Evolutionary conservation across 1,140 invertebrate species (phyloP).

Genomic region (Coelopa frigida): DNA sequence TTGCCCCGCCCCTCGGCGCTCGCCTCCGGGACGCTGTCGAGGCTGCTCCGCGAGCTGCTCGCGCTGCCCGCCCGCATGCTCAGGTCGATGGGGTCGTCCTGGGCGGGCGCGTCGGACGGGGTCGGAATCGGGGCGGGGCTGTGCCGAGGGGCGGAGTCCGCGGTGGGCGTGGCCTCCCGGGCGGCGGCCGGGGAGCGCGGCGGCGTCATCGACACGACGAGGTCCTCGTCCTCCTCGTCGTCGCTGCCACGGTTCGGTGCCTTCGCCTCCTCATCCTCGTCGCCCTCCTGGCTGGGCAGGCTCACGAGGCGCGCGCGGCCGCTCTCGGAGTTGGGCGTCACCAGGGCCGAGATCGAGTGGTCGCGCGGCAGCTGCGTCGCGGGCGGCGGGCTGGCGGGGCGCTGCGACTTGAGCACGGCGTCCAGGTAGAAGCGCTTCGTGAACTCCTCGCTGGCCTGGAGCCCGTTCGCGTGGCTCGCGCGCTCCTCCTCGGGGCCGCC

Average conservation of each 20-base stretch:
- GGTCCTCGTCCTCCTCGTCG: conserved; percentile 24
- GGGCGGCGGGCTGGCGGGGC: conserved; percentile 20
- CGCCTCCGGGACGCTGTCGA: conserved; percentile 12
- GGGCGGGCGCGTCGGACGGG: conserved; percentile 16
- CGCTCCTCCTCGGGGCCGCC: conserved; percentile 6
- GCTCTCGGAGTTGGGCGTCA: conserved; percentile 41
- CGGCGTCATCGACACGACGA: conserved; percentile 44
- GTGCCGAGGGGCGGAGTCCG: background rate
- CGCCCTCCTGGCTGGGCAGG: conserved; percentile 32
- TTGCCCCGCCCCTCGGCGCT: conserved; percentile 18
- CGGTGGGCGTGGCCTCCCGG: background rate
- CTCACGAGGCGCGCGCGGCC: conserved; percentile 31
- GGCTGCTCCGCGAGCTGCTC: conserved; percentile 19
- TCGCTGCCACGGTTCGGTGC: conserved; percentile 9
- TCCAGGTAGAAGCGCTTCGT: conserved; percentile 65
- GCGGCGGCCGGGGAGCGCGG: conserved; percentile 29
- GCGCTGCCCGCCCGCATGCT: conserved; percentile 59
- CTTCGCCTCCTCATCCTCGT: conserved; percentile 18
- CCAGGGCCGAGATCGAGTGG: conserved; percentile 35
- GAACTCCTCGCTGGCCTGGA: conserved; percentile 46
- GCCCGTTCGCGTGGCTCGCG: conserved; percentile 22
- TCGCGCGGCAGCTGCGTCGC: conserved; percentile 27
- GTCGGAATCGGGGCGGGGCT: background rate
- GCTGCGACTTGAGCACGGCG: conserved; percentile 61
- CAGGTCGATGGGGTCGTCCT: conserved; percentile 74